Evolutionary conservation across 2,113 vertebrate genomes (phyloP).

Genomic region (Brachyhypopomus gauderio): DNA sequence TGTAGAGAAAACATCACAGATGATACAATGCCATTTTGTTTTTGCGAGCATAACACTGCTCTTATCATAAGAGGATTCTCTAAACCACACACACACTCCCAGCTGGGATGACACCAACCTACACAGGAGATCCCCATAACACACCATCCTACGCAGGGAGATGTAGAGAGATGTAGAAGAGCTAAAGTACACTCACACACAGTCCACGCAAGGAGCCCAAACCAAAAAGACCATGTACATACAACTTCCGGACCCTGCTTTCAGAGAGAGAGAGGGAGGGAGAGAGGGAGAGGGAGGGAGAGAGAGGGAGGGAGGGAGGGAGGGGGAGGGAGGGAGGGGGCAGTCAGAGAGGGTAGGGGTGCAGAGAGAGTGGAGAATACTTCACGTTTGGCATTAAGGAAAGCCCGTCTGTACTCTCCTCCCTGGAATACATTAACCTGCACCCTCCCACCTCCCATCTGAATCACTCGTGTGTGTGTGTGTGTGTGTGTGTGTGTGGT

Average conservation of each 20-base stretch:
- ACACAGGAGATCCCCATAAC: slow-evolving; percentile 33
- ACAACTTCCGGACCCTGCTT: slow-evolving; percentile 27
- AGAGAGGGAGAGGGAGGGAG: neutral
- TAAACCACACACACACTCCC: neutral
- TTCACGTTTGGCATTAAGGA: slow-evolving; percentile 1
- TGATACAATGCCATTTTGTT: slow-evolving; percentile 7
- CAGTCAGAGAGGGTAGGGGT: neutral
- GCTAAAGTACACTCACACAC: neutral
- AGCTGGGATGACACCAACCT: slow-evolving; percentile 28
- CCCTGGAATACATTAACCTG: slow-evolving; percentile 38
- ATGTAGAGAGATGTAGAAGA: slow-evolving; percentile 6
- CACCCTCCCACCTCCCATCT: slow-evolving; percentile 34
- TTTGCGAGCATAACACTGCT: neutral
- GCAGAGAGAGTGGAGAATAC: neutral
- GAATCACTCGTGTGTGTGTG: neutral
- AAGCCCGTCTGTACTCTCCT: slow-evolving; percentile 32
- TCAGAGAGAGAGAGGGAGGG: neutral
- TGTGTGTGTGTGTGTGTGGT: neutral
- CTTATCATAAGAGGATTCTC: neutral
- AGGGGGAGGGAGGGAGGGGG: neutral
- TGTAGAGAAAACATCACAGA: neutral
- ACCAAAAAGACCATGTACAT: slow-evolving; percentile 30
- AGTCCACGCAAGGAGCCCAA: neutral
- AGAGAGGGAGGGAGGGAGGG: neutral
- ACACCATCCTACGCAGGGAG: slow-evolving; percentile 21